Evolutionary conservation across 2,113 vertebrate genomes (phyloP).

Genomic region (Seriola aureovittata): DNA sequence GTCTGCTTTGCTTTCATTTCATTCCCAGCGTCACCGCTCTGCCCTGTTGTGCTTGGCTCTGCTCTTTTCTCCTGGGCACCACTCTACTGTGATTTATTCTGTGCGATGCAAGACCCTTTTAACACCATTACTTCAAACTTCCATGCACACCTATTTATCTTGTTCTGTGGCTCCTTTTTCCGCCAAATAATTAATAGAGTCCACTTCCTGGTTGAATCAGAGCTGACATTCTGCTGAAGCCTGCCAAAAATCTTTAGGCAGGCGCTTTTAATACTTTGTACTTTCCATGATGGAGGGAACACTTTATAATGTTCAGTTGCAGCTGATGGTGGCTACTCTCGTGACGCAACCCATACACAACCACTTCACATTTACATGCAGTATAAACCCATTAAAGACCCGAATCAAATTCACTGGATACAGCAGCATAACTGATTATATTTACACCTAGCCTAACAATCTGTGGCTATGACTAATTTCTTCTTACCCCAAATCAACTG

Average conservation of each 20-base stretch:
- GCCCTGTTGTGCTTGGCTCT: conserved; percentile 8
- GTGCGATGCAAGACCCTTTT: conserved; percentile 7
- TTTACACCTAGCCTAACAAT: conserved; percentile 28
- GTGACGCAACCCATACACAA: not conserved
- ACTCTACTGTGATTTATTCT: conserved; percentile 24
- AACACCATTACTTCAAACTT: conserved; percentile 35
- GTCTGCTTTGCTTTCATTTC: conserved; percentile 18
- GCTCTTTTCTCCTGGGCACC: not conserved
- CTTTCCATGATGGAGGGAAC: conserved; percentile 27
- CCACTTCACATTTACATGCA: not conserved
- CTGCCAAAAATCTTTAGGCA: conserved; percentile 1
- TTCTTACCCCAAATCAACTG: conserved; percentile 20
- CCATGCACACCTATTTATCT: not conserved
- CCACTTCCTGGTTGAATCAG: conserved; percentile 20
- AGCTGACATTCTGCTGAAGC: conserved; percentile 31
- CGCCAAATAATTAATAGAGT: conserved; percentile 14
- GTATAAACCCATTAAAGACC: conserved; percentile 25
- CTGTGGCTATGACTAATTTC: conserved; percentile 35
- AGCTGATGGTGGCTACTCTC: not conserved
- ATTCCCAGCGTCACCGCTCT: conserved; percentile 5
- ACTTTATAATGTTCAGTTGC: conserved; percentile 8
- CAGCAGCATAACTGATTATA: conserved; percentile 14
- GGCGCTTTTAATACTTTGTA: conserved; percentile 3
- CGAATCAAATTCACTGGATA: conserved; percentile 37
- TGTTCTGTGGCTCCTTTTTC: not conserved